Percentiles rank a stretch among this genome's conserved stretches.
Evolutionary conservation across 2,113 vertebrate genomes (phyloP).

Genomic region (Glaucomys volans): DNA sequence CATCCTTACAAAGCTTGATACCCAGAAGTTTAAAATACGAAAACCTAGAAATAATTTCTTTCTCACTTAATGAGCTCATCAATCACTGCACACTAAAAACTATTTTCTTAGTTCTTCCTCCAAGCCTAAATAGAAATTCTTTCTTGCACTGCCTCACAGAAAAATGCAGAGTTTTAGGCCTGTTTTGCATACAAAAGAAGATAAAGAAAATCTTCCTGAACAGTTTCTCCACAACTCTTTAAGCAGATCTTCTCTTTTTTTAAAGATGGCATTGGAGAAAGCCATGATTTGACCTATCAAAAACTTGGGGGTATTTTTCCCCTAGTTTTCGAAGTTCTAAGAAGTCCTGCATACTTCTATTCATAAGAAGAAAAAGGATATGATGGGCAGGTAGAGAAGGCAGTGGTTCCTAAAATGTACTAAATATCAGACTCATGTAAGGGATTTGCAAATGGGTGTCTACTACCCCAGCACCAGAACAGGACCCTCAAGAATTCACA

Average conservation of each 20-base stretch:
- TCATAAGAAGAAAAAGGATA: neutral
- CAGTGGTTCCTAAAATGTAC: neutral
- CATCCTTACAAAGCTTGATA: neutral
- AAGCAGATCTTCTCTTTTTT: neutral
- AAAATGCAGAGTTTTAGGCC: neutral
- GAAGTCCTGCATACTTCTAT: neutral
- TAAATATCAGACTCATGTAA: neutral
- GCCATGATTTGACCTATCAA: neutral
- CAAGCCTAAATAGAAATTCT: neutral
- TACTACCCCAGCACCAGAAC: neutral
- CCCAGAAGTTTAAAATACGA: neutral
- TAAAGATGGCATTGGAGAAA: neutral
- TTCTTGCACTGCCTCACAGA: neutral
- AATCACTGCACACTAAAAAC: neutral
- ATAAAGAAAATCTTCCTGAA: neutral
- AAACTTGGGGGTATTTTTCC: neutral
- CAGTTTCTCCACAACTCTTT: neutral
- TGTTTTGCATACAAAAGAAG: neutral
- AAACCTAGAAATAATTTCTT: neutral
- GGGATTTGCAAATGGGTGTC: neutral
- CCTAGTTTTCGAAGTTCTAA: neutral
- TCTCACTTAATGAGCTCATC: neutral
- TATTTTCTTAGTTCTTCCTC: constrained; percentile 13
- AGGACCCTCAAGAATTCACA: neutral
- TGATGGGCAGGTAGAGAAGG: neutral